phyloP scores from a whole-genome alignment of 2,113 vertebrate species.

The Xenopus tropicalis region UCB_Xtro_10.0 CM004448.2:106544501-106545000 shows the following conservation, averaged over 20 bases:
- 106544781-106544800: no score
- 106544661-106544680: slow-evolving; percentile 28
- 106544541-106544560: background rate
- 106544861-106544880: no score
- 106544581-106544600: slow-evolving; percentile 16
- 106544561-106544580: slow-evolving; percentile 8
- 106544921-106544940: no score
- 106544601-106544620: slow-evolving; percentile 25
- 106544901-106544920: no score
- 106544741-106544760: background rate
- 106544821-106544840: no score
- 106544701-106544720: slow-evolving; percentile 1
- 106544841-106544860: no score
- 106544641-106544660: slow-evolving; percentile 25
- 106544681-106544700: slow-evolving; percentile 22
- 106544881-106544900: no score
- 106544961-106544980: no score
- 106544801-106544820: no score
- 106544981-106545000: no score
- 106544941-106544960: no score
- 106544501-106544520: background rate
- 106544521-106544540: background rate
- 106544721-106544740: background rate
- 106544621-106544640: slow-evolving; percentile 34
- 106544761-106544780: background rate